phyloP scores from a whole-genome alignment of 2,797 vertebrate species.

The Hydrophis major region DNA sequence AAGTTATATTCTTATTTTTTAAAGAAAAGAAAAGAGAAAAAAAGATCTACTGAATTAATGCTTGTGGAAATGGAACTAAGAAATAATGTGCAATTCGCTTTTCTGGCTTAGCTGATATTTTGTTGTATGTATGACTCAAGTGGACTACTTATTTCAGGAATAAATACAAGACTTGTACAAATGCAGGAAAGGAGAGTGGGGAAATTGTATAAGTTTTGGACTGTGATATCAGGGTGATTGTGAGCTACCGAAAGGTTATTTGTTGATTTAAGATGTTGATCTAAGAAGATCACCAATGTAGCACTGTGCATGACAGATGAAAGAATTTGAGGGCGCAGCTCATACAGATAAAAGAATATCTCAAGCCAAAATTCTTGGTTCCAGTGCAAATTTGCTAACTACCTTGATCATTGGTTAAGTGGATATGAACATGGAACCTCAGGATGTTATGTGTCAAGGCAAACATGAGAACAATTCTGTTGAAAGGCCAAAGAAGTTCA shows the following conservation, averaged over 20 bases:
- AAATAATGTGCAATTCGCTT: conserved; percentile 60
- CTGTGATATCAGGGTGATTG: neutral
- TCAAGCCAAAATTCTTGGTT: neutral
- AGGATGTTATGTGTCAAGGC: neutral
- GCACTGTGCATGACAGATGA: no score
- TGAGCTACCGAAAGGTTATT: neutral
- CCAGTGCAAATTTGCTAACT: neutral
- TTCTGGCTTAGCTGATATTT: conserved; percentile 29
- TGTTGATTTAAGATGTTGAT: neutral
- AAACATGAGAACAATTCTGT: no score
- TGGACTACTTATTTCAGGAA: conserved; percentile 49
- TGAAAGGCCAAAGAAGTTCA: no score
- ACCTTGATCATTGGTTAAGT: neutral
- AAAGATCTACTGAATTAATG: conserved; percentile 67
- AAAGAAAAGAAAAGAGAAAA: neutral
- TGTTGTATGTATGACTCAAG: conserved; percentile 26
- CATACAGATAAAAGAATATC: neutral
- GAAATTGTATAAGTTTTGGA: neutral
- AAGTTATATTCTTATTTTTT: conserved; percentile 67
- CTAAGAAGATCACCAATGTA: neutral
- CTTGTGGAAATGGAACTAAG: conserved; percentile 53
- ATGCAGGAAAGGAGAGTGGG: neutral
- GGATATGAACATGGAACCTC: neutral
- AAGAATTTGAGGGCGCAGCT: neutral
- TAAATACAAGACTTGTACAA: conserved; percentile 34